Evolutionary conservation across 2,797 vertebrate species (phyloP).

Genomic region (Okamejei kenojei): DNA sequence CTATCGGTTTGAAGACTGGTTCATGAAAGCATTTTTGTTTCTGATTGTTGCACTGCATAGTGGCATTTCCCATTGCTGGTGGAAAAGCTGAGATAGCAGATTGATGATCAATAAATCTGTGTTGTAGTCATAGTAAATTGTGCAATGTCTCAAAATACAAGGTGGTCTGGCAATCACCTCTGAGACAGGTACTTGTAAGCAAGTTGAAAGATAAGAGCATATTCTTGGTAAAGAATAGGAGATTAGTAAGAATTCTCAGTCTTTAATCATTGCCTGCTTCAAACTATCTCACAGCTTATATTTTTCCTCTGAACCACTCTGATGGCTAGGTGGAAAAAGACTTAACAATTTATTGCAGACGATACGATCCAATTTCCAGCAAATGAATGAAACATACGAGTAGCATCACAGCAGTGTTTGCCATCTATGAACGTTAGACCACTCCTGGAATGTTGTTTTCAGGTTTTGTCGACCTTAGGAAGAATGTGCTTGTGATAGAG

Average conservation of each 20-base stretch:
- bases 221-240: not conserved
- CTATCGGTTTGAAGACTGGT: not conserved
- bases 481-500: no score
- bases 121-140: not conserved
- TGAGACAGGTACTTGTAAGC: not conserved
- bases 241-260: not conserved
- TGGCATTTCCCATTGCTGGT: not conserved
- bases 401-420: not conserved
- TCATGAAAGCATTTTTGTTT: not conserved
- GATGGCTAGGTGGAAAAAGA: not conserved
- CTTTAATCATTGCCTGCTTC: not conserved
- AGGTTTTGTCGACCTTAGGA: no score
- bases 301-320: not conserved
- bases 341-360: not conserved
- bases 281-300: not conserved
- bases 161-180: not conserved
- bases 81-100: not conserved
- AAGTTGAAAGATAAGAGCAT: not conserved
- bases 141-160: not conserved
- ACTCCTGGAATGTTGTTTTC: no score
- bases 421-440: not conserved
- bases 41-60: not conserved
- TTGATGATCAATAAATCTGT: not conserved
- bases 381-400: not conserved
- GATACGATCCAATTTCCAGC: no score